Percentiles rank a stretch among this genome's conserved stretches.
Evolutionary conservation across 2,888 invertebrate species (phyloP).

Genomic region (Altica lythri): DNA sequence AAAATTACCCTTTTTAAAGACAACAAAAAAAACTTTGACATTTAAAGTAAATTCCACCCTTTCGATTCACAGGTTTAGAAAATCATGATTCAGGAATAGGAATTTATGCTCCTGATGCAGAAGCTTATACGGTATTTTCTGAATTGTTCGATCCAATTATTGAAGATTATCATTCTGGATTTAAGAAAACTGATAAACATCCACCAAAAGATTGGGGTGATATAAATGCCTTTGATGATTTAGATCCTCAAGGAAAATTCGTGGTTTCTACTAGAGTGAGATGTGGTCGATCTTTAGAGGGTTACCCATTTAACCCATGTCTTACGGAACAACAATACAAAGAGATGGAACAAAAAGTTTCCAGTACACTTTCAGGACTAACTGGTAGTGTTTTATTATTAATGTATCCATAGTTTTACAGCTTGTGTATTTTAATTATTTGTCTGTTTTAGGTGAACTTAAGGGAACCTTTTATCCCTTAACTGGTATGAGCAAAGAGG

Average conservation of each 20-base stretch:
- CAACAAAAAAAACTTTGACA: too few relatives aligned
- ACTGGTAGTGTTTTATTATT: background rate
- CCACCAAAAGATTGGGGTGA: constrained; percentile 68
- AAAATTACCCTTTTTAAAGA: too few relatives aligned
- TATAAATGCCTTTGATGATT: constrained; percentile 53
- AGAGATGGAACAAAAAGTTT: constrained; percentile 64
- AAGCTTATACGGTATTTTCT: constrained; percentile 67
- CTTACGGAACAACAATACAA: constrained; percentile 66
- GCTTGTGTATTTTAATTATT: too few relatives aligned
- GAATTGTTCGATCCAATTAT: constrained; percentile 72
- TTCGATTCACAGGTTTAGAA: too few relatives aligned
- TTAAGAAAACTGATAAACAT: constrained; percentile 62
- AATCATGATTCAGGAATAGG: constrained; percentile 71
- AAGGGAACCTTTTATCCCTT: constrained; percentile 88
- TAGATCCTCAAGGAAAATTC: constrained; percentile 65
- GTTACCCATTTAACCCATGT: constrained; percentile 71
- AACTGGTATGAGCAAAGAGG: background rate
- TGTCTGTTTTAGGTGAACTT: constrained; percentile 62
- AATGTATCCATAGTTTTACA: background rate
- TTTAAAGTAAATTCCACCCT: too few relatives aligned
- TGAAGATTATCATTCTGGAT: constrained; percentile 69
- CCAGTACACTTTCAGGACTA: constrained; percentile 47
- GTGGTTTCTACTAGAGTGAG: constrained; percentile 70
- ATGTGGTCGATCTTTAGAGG: constrained; percentile 65
- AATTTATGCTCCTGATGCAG: constrained; percentile 70